These are phyloP conservation scores for Spheniscus mendiculus DNA, from an alignment of 2,113 vertebrate genomes.

Conservation along the genomic window DNA sequence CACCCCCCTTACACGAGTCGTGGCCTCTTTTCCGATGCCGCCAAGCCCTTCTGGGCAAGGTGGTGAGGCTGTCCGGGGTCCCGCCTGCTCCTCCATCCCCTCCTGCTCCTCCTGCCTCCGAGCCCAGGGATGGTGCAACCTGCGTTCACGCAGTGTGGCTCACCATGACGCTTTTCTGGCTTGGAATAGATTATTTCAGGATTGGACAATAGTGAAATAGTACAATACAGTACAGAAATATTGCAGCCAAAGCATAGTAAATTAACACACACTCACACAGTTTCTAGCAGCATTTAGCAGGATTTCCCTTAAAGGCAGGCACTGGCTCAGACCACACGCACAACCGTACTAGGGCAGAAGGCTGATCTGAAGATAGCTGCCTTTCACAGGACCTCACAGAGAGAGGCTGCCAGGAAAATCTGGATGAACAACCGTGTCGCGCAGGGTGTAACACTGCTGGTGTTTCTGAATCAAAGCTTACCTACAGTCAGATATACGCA, in stretches of 20 bases:
- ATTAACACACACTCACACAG: fast-evolving
- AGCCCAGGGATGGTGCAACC: not conserved
- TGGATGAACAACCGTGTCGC: fast-evolving
- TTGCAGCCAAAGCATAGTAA: not conserved
- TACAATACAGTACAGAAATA: not conserved
- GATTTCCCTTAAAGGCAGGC: not conserved
- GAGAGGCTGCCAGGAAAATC: not conserved
- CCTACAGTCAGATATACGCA: fast-evolving
- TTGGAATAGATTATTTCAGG: not conserved
- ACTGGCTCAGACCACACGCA: not conserved
- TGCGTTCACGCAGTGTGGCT: fast-evolving
- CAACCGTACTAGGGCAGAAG: not conserved
- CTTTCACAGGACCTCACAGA: not conserved
- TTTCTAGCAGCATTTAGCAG: not conserved
- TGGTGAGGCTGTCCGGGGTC: not conserved
- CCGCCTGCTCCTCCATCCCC: not conserved
- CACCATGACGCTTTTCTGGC: fast-evolving
- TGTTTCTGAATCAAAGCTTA: not conserved
- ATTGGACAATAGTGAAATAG: not conserved
- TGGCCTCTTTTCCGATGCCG: not conserved
- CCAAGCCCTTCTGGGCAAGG: not conserved
- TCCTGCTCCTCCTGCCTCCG: not conserved
- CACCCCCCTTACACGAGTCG: fast-evolving
- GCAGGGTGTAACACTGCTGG: no score
- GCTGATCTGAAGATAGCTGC: not conserved